Percentiles rank a stretch among this genome's conserved stretches.
Evolutionary conservation across 2,797 vertebrate species (phyloP).

Genomic region (Cheirogaleus major): DNA sequence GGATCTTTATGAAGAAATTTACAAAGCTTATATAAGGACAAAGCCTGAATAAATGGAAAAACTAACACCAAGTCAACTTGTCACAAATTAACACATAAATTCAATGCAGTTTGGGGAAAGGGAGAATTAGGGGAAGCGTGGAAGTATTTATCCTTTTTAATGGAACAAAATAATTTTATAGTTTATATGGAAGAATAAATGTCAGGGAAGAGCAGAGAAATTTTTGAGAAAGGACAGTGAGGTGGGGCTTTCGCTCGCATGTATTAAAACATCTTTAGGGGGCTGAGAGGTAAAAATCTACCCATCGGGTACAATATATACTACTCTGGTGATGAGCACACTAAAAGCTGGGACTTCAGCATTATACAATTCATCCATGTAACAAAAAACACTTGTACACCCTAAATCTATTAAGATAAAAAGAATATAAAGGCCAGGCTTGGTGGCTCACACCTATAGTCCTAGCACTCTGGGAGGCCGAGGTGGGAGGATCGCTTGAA

Average conservation of each 20-base stretch:
- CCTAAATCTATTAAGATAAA: too few species aligned
- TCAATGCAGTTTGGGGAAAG: neutral
- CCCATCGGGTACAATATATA: too few species aligned
- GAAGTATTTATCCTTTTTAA: neutral
- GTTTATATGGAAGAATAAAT: neutral
- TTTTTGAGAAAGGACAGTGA: neutral
- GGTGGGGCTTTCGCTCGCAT: neutral
- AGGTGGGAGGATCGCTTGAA: too few species aligned
- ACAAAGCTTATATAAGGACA: neutral
- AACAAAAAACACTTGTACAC: too few species aligned
- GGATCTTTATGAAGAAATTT: neutral
- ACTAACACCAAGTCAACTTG: neutral
- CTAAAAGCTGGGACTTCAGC: too few species aligned
- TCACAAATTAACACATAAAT: neutral
- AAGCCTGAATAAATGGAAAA: neutral
- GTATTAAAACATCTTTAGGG: neutral
- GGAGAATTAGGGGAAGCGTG: neutral
- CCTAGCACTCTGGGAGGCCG: too few species aligned
- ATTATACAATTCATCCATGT: too few species aligned
- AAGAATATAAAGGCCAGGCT: too few species aligned
- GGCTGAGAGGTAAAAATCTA: too few species aligned
- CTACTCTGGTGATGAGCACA: too few species aligned
- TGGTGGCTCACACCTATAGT: too few species aligned
- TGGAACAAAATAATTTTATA: neutral
- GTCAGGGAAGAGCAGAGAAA: neutral